Evolutionary conservation across 2,797 vertebrate species (phyloP).

Genomic region (Melanotaenia pygmaea): DNA sequence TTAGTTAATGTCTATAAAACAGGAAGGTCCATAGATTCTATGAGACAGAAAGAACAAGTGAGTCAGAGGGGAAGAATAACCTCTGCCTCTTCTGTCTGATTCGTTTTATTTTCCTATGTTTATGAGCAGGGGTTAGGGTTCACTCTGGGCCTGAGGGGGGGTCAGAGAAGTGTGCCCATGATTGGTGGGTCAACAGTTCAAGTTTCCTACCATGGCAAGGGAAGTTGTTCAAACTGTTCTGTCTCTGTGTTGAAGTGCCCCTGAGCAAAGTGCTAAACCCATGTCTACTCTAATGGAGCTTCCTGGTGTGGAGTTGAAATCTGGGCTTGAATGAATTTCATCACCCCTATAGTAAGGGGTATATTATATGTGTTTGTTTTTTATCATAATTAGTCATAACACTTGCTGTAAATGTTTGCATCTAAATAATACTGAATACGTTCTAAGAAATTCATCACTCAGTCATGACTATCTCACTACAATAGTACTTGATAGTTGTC

Average conservation of each 20-base stretch:
- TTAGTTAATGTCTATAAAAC: constrained; percentile 24
- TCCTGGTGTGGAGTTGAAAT: neutral
- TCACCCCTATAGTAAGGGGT: too few relatives aligned
- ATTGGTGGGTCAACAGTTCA: constrained; percentile 50
- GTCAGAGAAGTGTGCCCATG: constrained; percentile 11
- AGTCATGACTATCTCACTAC: too few relatives aligned
- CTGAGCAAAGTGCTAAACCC: constrained; percentile 46
- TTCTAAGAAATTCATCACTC: too few relatives aligned
- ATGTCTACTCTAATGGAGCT: constrained; percentile 3
- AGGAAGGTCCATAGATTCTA: constrained; percentile 20
- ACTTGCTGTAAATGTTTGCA: too few relatives aligned
- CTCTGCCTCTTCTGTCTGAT: constrained; percentile 48
- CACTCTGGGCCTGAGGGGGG: neutral
- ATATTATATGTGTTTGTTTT: too few relatives aligned
- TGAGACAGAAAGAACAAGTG: constrained; percentile 30
- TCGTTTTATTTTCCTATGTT: constrained; percentile 33
- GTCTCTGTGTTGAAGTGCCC: constrained; percentile 42
- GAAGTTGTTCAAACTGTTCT: constrained; percentile 40
- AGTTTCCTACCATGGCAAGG: constrained; percentile 4
- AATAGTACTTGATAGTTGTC: too few relatives aligned
- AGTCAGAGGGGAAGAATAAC: constrained; percentile 34
- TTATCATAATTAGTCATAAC: too few relatives aligned
- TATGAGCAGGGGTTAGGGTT: constrained; percentile 28
- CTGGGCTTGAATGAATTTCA: neutral
- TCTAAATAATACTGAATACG: too few relatives aligned